Conservation (phyloP, 2,113 vertebrate species). For the Pygoscelis adeliae region DNA sequence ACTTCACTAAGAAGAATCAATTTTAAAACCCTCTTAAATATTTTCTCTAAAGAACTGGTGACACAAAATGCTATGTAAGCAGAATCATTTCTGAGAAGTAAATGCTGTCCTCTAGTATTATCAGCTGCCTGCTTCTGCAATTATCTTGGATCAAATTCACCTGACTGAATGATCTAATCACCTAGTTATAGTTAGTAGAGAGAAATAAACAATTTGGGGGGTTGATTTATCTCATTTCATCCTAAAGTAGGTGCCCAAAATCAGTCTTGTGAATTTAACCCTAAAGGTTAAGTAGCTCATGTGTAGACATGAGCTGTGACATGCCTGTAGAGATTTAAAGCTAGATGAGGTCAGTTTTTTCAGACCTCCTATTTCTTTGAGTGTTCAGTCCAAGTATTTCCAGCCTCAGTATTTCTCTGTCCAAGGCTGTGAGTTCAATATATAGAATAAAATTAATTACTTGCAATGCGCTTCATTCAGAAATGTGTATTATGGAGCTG, state of each 20-base stretch:
- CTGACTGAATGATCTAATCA: constrained; percentile 1
- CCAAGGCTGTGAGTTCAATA: background rate
- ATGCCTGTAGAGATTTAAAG: background rate
- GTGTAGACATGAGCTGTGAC: background rate
- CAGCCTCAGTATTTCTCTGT: background rate
- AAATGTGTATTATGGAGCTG: background rate
- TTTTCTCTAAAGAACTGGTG: background rate
- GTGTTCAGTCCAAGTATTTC: background rate
- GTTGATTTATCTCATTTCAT: background rate
- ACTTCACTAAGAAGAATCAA: background rate
- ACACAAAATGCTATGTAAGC: background rate
- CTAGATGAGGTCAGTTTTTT: background rate
- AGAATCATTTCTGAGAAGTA: background rate
- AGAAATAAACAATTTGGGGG: background rate
- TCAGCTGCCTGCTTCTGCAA: background rate
- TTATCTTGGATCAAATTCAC: constrained; percentile 2
- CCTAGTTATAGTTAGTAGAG: background rate
- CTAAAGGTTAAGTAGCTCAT: background rate
- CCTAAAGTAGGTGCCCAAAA: background rate
- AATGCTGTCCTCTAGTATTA: background rate
- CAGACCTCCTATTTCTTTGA: background rate
- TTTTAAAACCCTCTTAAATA: background rate
- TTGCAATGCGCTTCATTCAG: background rate
- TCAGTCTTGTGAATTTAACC: background rate
- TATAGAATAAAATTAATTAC: background rate